phyloP scores from a whole-genome alignment of 2,113 vertebrate genomes.

The Ailuropoda melanoleuca region DNA sequence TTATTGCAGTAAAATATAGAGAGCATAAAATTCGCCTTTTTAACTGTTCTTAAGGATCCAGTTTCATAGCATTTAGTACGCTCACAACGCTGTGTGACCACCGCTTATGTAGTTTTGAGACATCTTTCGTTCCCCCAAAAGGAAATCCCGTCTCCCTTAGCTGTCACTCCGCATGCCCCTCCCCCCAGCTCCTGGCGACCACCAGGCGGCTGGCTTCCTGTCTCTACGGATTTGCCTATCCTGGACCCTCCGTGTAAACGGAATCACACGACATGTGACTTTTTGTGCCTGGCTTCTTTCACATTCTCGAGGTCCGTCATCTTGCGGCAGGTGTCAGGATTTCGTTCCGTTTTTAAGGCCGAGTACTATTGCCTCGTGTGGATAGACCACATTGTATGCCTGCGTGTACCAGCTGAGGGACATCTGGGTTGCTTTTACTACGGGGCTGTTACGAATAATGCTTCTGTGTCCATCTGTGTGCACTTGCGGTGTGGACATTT shows the following conservation, averaged over 20 bases:
- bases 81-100: rapidly evolving
- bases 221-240: background rate
- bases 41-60: background rate
- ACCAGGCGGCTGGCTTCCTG: background rate
- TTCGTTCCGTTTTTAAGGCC: background rate
- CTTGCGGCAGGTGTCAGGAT: rapidly evolving
- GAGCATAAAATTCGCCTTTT: background rate
- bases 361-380: rapidly evolving
- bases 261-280: rapidly evolving
- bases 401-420: too few species aligned
- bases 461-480: background rate
- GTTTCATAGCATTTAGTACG: too few species aligned
- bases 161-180: rapidly evolving
- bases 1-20: background rate
- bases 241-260: background rate
- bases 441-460: rapidly evolving
- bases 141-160: rapidly evolving
- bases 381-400: background rate
- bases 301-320: rapidly evolving
- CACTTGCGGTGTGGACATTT: background rate
- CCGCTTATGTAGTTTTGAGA: background rate
- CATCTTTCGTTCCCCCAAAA: rapidly evolving
- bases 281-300: background rate
- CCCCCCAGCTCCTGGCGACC: rapidly evolving
- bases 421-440: background rate